Evolutionary conservation across 1,140 invertebrate genomes (phyloP), one percentile per base, ranked within the genome.

Genomic region (Aphaenogaster floridana): DNA sequence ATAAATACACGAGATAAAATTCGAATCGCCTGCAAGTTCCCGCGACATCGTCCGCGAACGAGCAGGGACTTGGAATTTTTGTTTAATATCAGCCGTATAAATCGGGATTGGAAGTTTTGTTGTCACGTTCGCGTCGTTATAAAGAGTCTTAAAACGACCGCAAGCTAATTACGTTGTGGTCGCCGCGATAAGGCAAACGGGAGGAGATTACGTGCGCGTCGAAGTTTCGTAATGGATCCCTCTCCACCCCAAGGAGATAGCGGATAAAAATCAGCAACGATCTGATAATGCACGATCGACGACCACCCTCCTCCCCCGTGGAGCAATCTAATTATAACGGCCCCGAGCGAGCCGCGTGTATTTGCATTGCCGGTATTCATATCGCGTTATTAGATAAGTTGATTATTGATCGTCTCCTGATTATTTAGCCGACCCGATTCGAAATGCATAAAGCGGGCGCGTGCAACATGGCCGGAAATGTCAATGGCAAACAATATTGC

Each of bases 371-470:
- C 45, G 28, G 79, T 45, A 61, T 87, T 71, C 68, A 45, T 64
- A 85, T 87, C 86, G 80, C 79, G 42, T 83, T 74, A 61, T 84
- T 84, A 61, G 69, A 63, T 84, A 74, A 74, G 69, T 76, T 50
- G 69, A 84, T 84, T 61, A 84, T 84, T 34, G 80, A 84, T 84
- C 68, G 80, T 8, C 42, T n/a, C 28, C 34, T 13, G 69, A 74
- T 83, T 74, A 84, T 76, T 84, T 74, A 84, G 69, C 66, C 42
- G 80, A 74, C 39, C 69, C 69, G 42, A 74, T 84, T 76, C 69
- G 80, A 84, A 74, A 76, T 61, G 69, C 34, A 34, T 34, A 72
- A 72, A 74, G 54, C 69, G 68, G 9, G 42, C 52, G 68, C 52
- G 66, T 39, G 11, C 59, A 9, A 64, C 52, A 39, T 36, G 66